Base-by-base conservation (phyloP, 2,797 vertebrate genomes). In the Aldrovandia affinis region DNA sequence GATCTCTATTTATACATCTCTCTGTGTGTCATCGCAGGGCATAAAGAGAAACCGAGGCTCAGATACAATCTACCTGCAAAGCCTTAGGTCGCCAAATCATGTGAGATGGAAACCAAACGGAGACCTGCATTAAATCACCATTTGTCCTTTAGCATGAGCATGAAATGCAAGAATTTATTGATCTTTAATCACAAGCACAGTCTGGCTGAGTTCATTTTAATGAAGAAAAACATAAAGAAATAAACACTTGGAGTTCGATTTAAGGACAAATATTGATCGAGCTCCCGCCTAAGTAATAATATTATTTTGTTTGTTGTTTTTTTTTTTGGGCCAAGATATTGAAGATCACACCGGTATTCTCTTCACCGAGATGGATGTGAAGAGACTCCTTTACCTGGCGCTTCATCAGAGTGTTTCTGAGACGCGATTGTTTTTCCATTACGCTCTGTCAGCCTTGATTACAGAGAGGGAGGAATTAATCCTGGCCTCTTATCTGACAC, bases 361-460 rank as follows among this genome's bases (percentile, higher is more conserved):
- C 70, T 28, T 52, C 47, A 54, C 3, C 54, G 54, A 52, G 14
- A 3, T 30, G n/a, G 39, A 25, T 79, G 78, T 30, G 39, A 2
- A 54, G 52, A 47, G 44, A 70, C 36, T 39, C 22, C 44, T 75
- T 7, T 36, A 22, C 59, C 3, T 5, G 30, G 4, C 59, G 33
- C 12, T 80, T 79, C 78, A 52, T 59, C 79, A 36, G 59, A 57
- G 54, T 80, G 52, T 80, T 80, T 80, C 42, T 39, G 52, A 57
- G 79, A 80, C 59, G 28, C 54, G 55, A 80, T 80, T 80, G 52
- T 80, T 80, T 80, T 80, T 80, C n/a, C 79, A 80, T 80, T 80
- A 55, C 50, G 25, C 25, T 80, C 61, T 81, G 83, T 81, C 83
- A 81, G 78, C 50, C 81, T 84, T 84, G 63, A 84, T 84, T 84